Base-by-base conservation (phyloP, 2,888 invertebrate species). In the Lasius fuliginosus region DNA sequence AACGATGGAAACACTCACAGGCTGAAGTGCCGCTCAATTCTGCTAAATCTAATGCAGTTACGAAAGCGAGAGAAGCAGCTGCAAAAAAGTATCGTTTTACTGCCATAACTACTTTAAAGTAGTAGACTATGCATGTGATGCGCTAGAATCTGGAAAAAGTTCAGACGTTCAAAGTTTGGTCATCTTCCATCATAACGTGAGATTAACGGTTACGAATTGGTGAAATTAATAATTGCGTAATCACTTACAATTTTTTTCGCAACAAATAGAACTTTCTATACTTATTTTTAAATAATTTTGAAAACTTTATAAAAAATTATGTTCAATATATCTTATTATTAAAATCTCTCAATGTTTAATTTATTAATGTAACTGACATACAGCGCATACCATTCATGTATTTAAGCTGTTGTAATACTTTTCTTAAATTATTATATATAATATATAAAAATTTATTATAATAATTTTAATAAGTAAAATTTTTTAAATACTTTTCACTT, bases 1-100 rank as follows among this genome's bases (percentile, higher is more conserved):
- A 77, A 67, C 67, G 67, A 46, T n/a, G 53, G 53, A 53, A 53
- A 53, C n/a, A 2, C n/a, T 53, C n/a, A n/a, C 6, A 53, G 18
- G 6, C 5, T 49, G 6, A 53, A 56, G 67, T 36, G 40, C 11
- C 36, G 40, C 23, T 40, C n/a, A 30, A 11, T 68, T 77, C 30
- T 12, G 3, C 30, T 40, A 12, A 65, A 27, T 15, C n/a, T 9
- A 18, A 53, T 36, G 23, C 27, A 53, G 27, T 67, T 46, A 36
- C 8, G 0, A 67, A 42, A 27, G n/a, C 30, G 12, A 60, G 12
- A 62, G 42, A 60, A 53, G 8, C 36, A 58, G 8, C 30, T 4
- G 23, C 27, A 27, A 58, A 53, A 53, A 53, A n/a, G 53, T 53
- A 53, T 53, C 53, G 8, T 53, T 53, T 53, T n/a, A 53, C 53